phyloP scores from a whole-genome alignment of 1,140 invertebrate species.

The Drosophila tropicalis region DNA sequence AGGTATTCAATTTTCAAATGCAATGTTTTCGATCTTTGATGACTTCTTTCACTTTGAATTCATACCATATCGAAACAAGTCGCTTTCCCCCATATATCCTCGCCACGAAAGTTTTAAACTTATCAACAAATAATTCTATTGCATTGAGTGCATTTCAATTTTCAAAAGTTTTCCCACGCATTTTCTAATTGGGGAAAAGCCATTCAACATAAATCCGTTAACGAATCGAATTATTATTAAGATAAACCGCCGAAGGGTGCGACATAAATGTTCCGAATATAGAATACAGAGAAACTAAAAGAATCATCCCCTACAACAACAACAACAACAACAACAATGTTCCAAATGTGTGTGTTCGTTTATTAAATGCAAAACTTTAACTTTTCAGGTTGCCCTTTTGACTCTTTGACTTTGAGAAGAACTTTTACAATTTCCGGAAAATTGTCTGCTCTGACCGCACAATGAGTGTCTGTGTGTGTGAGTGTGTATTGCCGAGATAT shows the following conservation, averaged over 20 bases:
- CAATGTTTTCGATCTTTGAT: too few relatives aligned
- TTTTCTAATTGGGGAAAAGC: slow-evolving; percentile 7
- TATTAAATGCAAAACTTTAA: not conserved
- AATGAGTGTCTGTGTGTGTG: slow-evolving; percentile 14
- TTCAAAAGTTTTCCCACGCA: slow-evolving; percentile 41
- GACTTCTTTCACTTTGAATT: not conserved
- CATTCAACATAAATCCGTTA: slow-evolving; percentile 35
- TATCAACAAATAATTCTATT: not conserved
- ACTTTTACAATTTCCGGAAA: slow-evolving; percentile 51
- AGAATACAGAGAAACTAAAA: not conserved
- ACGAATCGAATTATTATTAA: slow-evolving; percentile 32
- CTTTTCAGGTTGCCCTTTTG: slow-evolving; percentile 7
- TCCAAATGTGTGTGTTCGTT: not conserved
- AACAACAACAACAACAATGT: not conserved
- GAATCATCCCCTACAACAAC: not conserved
- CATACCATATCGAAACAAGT: not conserved
- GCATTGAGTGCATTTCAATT: slow-evolving; percentile 35
- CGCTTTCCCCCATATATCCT: not conserved
- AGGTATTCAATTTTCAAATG: too few relatives aligned
- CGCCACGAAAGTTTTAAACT: not conserved
- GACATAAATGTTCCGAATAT: slow-evolving; percentile 1
- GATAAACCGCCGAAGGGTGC: not conserved
- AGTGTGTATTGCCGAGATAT: not conserved
- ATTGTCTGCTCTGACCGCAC: slow-evolving; percentile 37
- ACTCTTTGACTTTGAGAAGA: slow-evolving; percentile 25